Base-by-base conservation (phyloP, 2,113 vertebrate genomes). In the Synchiropus splendidus region DNA sequence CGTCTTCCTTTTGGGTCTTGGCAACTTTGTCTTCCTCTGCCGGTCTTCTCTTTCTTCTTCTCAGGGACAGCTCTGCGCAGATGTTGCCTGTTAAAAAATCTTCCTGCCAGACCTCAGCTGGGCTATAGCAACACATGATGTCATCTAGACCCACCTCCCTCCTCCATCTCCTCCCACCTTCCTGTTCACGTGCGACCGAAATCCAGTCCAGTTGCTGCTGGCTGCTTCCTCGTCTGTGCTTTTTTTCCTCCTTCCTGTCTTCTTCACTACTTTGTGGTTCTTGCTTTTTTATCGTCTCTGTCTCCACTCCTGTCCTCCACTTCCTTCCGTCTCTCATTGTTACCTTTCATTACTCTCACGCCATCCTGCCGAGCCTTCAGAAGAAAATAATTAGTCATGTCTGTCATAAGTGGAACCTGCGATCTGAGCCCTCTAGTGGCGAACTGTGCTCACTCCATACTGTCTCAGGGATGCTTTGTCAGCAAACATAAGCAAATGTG, bases 101-200 rank as follows among this genome's bases (percentile, higher is more conserved):
- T 80, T 78, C 73, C 69, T 82, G 75, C 74, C 75, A 64, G 77
- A 55, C 70, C 75, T 73, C 79, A 81, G 80, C 80, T 81, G 78
- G 74, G 74, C 78, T 80, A 77, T 83, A 84, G 83, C 80, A 84
- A 82, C 81, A 83, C 75, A 84, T 85, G 83, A 85, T 83, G 80
- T 85, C 82, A 85, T 82, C 66, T 67, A 55, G 57, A 56, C 75
- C 60, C 77, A 40, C 70, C 78, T 67, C 21, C 41, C 44, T 45
- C 48, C 17, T 27, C 42, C 37, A 47, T 36, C 21, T 49, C 36
- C 37, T 16, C 16, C 17, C 33, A 17, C 34, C 39, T 39, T 10
- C 48, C 58, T 32, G 37, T 70, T 75, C 79, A 77, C 55, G 48
- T 78, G 68, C 55, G 6, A 67, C 62, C 38, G 16, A 73, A 63